Percentiles rank a stretch among this genome's conserved stretches.
These are phyloP conservation scores for Egretta garzetta DNA, from an alignment of 2,113 vertebrate genomes.

Conservation along the genomic window DNA sequence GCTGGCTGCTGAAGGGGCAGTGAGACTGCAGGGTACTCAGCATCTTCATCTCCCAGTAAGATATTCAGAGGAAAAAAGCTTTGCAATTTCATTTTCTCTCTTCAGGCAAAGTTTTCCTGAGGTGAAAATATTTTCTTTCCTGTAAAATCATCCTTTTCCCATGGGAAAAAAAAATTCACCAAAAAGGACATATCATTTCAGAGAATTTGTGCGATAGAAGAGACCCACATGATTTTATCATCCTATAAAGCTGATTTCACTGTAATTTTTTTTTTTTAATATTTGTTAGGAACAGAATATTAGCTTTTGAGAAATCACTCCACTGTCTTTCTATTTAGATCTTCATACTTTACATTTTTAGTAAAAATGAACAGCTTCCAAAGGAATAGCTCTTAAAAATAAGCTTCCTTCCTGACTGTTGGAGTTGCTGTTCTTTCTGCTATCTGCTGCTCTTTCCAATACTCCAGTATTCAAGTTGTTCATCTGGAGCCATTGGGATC, in stretches of 20 bases:
- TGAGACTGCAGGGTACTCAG: background rate
- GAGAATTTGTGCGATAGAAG: background rate
- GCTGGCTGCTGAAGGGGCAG: background rate
- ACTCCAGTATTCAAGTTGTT: background rate
- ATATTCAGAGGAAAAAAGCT: background rate
- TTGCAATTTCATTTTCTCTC: background rate
- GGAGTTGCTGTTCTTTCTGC: background rate
- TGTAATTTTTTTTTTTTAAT: background rate
- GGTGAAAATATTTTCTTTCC: background rate
- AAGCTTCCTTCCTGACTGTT: background rate
- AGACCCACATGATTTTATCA: background rate
- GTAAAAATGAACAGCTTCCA: background rate
- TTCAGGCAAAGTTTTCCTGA: background rate
- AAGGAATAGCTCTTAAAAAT: background rate
- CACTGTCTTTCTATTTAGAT: background rate
- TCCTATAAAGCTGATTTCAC: background rate
- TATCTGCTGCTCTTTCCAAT: background rate
- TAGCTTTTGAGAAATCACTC: background rate
- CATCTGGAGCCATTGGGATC: background rate
- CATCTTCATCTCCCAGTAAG: background rate
- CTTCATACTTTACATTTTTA: background rate
- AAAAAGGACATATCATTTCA: background rate
- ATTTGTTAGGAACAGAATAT: background rate
- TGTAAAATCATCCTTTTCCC: background rate
- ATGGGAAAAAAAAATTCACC: background rate